phyloP scores from a whole-genome alignment of 2,113 vertebrate genomes.

The Balaeniceps rex region DNA sequence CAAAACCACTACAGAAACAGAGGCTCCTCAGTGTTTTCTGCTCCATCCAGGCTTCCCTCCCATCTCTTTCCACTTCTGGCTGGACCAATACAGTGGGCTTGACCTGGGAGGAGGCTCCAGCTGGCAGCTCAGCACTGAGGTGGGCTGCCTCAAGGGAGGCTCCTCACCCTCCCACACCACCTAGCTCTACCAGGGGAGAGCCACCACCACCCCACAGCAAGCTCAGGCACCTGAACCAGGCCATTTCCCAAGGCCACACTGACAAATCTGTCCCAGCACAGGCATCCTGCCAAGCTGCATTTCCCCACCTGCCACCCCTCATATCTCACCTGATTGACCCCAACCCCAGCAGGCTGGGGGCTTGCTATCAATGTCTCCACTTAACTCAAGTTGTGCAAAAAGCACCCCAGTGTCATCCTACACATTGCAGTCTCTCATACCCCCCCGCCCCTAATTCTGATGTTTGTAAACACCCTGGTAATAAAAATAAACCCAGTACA shows the following conservation, averaged over 20 bases:
- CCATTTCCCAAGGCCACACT: background rate
- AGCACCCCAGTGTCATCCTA: too few species aligned
- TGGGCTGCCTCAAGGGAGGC: background rate
- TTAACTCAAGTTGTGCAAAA: background rate
- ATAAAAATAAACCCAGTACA: background rate
- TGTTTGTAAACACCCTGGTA: background rate
- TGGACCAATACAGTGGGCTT: background rate
- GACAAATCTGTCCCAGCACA: background rate
- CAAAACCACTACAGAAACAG: background rate
- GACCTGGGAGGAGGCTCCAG: background rate
- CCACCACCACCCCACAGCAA: background rate
- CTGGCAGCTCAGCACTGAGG: background rate
- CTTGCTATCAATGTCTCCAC: background rate
- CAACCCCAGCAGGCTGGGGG: too few species aligned
- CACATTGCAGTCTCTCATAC: too few species aligned
- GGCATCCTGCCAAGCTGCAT: background rate
- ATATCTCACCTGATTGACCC: background rate
- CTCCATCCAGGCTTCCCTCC: background rate
- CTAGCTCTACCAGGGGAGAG: background rate
- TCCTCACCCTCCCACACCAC: background rate
- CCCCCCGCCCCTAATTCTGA: background rate
- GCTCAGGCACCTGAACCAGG: background rate
- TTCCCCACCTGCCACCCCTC: background rate
- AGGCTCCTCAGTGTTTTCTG: background rate
- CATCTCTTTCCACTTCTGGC: background rate